Evolutionary conservation across 2,113 vertebrate genomes (phyloP).

Genomic region (Bujurquina vittata): DNA sequence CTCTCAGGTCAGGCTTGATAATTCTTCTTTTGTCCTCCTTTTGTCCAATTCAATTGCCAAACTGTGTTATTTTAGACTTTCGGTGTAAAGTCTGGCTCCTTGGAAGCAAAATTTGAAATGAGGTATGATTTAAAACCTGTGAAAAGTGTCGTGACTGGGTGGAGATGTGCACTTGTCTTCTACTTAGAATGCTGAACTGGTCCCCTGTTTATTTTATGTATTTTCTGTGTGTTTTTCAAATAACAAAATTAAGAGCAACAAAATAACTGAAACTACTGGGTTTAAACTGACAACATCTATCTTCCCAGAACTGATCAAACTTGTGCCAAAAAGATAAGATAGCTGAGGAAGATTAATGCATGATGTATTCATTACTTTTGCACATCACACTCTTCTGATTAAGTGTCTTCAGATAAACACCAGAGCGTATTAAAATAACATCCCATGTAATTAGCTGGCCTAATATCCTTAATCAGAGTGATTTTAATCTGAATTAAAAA

Average conservation of each 20-base stretch:
- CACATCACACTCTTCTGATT: background rate
- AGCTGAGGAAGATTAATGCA: background rate
- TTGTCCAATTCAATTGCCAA: background rate
- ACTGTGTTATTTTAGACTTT: background rate
- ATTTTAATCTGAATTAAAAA: slow-evolving; percentile 1
- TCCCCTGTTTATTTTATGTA: background rate
- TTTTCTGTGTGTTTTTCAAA: background rate
- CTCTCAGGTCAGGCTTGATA: background rate
- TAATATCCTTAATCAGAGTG: slow-evolving; percentile 1
- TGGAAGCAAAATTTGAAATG: background rate
- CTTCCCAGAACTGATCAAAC: background rate
- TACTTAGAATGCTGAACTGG: background rate
- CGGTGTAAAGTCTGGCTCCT: background rate
- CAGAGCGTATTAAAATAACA: slow-evolving; percentile 1
- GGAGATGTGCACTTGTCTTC: no score
- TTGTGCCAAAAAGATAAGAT: background rate
- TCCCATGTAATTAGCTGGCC: background rate
- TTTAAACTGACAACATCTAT: background rate
- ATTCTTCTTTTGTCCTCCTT: background rate
- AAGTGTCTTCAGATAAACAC: slow-evolving; percentile 9
- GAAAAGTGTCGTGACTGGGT: no score
- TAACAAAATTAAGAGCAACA: background rate
- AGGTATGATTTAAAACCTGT: background rate
- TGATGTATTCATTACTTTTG: slow-evolving; percentile 1
- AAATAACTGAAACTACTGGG: background rate